Evolutionary conservation across 2,113 vertebrate genomes (phyloP), one percentile per base, ranked within the genome.

Genomic region (Odontophorus gujanensis): DNA sequence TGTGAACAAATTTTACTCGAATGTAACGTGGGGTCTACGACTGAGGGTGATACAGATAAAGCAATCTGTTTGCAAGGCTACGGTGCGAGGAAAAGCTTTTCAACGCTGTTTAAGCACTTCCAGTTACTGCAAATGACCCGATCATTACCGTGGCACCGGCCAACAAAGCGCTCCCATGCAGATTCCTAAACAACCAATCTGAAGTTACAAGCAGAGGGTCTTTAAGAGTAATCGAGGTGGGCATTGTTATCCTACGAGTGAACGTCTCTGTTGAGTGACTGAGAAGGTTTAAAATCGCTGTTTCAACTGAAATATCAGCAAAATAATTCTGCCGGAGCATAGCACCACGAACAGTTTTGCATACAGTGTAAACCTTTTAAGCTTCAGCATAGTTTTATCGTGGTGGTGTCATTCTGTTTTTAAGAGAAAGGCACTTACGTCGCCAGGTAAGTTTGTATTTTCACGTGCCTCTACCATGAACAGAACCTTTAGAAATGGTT

Each of bases 261-360:
- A 58, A 57, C 14, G 21, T 1, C 55, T 32, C n/a, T 24, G 2
- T 9, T 34, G 9, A 5, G 9, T 40, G 32, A 48, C 7, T 14
- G 3, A 26, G 17, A 50, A 10, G 40, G 21, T 15, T 57, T 30
- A 1, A 7, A 72, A 63, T 38, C 22, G 9, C 6, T 40, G 36
- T 66, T n/a, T 21, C n/a, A 38, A 22, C 20, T 58, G 22, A 53
- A 76, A 22, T 50, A 47, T 7, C 65, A 66, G 13, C n/a, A 20
- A 48, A 65, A 21, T 3, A 26, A 53, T 53, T 25, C 9, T 25
- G 3, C 40, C 62, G 28, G 67, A 36, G 26, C 32, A 32, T 2
- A 34, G 12, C 34, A 12, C 13, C 2, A 3, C 36, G 26, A 15
- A 24, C 7, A 0, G 0, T 11, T 74, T 66, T 22, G 14, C 8